Percentiles rank a stretch among this genome's conserved stretches.
phyloP scores from a whole-genome alignment of 2,888 invertebrate genomes.

The Cerastis rubricosa region DNA sequence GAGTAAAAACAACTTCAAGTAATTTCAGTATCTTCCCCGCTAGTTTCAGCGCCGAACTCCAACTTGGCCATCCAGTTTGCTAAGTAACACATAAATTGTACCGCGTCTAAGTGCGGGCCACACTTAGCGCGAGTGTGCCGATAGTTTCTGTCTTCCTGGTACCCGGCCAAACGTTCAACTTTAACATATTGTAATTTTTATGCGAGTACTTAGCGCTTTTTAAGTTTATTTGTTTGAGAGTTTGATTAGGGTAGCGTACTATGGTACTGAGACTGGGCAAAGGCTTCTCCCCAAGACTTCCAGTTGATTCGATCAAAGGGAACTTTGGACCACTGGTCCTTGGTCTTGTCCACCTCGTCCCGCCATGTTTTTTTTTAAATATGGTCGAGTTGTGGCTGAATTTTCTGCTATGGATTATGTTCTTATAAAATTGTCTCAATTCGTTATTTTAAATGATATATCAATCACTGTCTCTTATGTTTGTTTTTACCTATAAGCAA shows the following conservation, averaged over 20 bases:
- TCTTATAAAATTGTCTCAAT: too few species aligned
- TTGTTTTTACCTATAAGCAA: too few species aligned
- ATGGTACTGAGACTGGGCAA: too few species aligned
- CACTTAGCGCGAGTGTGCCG: constrained; percentile 67
- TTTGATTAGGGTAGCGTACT: constrained; percentile 7
- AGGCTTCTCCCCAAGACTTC: too few species aligned
- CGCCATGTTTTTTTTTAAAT: too few species aligned
- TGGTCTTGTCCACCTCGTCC: too few species aligned
- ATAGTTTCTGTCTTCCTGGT: constrained; percentile 68
- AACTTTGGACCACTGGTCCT: too few species aligned
- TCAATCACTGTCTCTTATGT: too few species aligned
- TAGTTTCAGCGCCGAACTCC: constrained; percentile 36
- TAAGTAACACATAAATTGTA: constrained; percentile 70
- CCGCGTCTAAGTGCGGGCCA: constrained; percentile 67
- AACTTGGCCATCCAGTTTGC: constrained; percentile 65
- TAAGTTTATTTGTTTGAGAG: constrained; percentile 13
- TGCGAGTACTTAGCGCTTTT: constrained; percentile 41
- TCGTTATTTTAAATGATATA: too few species aligned
- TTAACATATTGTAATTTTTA: constrained; percentile 64
- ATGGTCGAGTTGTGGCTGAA: too few species aligned
- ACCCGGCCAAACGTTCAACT: constrained; percentile 60
- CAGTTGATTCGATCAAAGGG: too few species aligned
- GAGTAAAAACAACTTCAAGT: neutral
- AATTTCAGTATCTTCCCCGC: constrained; percentile 1
- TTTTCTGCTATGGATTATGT: neutral